These are phyloP conservation scores for Zaprionus nigranus DNA, from an alignment of 1,140 invertebrate species.

Conservation along the genomic window DNA sequence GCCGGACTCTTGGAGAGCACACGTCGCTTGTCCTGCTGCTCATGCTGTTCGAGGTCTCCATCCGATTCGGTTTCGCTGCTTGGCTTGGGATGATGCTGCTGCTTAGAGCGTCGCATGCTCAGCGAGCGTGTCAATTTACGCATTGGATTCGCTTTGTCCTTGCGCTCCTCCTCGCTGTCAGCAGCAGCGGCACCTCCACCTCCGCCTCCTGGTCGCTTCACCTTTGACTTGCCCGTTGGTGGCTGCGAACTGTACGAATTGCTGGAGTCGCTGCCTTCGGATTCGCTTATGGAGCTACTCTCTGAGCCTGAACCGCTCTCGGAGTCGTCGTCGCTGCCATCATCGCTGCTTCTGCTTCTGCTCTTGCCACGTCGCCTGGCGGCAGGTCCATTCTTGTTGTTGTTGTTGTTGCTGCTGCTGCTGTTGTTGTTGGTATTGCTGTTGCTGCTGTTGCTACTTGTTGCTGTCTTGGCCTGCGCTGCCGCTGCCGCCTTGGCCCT, in stretches of 20 bases:
- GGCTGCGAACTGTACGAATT: conserved; percentile 73
- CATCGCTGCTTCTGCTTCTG: conserved; percentile 79
- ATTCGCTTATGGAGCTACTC: conserved; percentile 62
- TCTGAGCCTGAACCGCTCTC: conserved; percentile 50
- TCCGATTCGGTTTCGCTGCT: conserved; percentile 76
- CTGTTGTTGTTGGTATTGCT: conserved; percentile 61
- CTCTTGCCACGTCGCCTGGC: conserved; percentile 68
- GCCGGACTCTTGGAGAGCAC: conserved; percentile 87
- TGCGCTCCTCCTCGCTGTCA: conserved; percentile 59
- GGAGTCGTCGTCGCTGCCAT: conserved; percentile 49
- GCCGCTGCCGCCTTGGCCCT: conserved; percentile 26
- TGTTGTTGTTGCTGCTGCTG: conserved; percentile 64
- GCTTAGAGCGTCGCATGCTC: conserved; percentile 86
- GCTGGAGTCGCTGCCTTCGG: conserved; percentile 69
- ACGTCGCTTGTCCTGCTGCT: conserved; percentile 84
- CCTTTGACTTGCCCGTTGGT: conserved; percentile 35
- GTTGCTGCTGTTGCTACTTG: conserved; percentile 47
- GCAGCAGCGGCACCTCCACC: neutral
- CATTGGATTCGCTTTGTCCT: conserved; percentile 72
- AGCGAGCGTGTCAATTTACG: conserved; percentile 86
- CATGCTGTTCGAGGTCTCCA: conserved; percentile 84
- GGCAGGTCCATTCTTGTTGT: conserved; percentile 60
- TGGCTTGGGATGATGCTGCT: conserved; percentile 84
- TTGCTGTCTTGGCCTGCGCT: conserved; percentile 28
- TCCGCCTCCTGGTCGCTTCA: conserved; percentile 18